Evolutionary conservation across 2,888 invertebrate genomes (phyloP), one percentile per base, ranked within the genome.

Genomic region (Leuctra nigra): DNA sequence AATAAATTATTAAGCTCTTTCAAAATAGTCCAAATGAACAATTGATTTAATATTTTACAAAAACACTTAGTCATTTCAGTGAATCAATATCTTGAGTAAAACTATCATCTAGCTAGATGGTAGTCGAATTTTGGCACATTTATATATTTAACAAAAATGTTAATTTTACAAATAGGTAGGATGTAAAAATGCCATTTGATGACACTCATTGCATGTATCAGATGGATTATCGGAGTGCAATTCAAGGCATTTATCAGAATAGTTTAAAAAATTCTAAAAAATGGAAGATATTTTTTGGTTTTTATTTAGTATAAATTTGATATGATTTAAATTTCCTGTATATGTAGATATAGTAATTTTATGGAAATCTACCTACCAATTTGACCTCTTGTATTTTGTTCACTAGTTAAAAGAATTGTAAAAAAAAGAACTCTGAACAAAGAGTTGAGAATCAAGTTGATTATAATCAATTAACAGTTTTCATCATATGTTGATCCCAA

Each of bases 301-400:
- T 47, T 16, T 24, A 25, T 29, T 16, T 25, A 11, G 25, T 47
- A 47, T 16, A 47, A 47, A 47, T 25, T 47, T 47, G 47, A 47
- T 47, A 47, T 47, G 47, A 29, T 25, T 25, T 23, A 25, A 23
- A 47, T 25, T 47, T 47, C 47, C 47, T 47, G 47, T 47, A 47
- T 47, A 16, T 24, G 16, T 24, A 47, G 23, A 23, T 47, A 20
- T 20, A 39, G 39, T 16, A 39, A 39, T 39, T 7, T 29, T 29
- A 14, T 16, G 39, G 39, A 39, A n/a, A n/a, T n/a, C n/a, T n/a
- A n/a, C n/a, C n/a, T n/a, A n/a, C n/a, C 20, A 9, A 39, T 39
- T 39, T 39, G 20, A 39, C 16, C 3, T 20, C 39, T 36, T n/a
- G 3, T 14, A 7, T 3, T 36, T 36, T 3, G 36, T 36, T n/a